These are phyloP conservation scores for Melinaea menophilus DNA, from an alignment of 2,888 invertebrate species.

Conservation along the genomic window DNA sequence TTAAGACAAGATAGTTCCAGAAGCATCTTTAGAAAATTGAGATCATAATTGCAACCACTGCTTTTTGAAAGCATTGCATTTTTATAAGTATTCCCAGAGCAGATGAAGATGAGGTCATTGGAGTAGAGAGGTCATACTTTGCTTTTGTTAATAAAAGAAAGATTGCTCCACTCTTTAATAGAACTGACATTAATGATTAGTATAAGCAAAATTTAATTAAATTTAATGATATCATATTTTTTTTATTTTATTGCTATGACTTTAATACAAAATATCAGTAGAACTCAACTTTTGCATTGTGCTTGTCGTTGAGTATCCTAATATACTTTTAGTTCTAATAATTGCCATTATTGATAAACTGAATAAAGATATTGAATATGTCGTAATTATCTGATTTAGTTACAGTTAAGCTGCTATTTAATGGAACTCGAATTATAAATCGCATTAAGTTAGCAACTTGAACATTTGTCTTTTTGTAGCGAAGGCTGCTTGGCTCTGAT, in stretches of 20 bases:
- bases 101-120: neutral
- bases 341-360: neutral
- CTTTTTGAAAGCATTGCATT: neutral
- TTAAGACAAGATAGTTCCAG: neutral
- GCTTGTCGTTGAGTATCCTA: neutral
- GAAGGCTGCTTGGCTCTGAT: neutral
- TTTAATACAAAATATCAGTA: too few relatives aligned
- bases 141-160: neutral
- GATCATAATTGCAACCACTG: neutral
- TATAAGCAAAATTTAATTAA: too few relatives aligned
- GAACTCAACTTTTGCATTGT: neutral
- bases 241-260: too few relatives aligned
- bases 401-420: too few relatives aligned
- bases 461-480: neutral
- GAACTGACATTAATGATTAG: neutral
- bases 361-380: neutral
- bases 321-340: neutral
- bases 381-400: neutral
- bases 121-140: too few relatives aligned
- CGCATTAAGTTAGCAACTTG: neutral
- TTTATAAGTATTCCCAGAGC: constrained; percentile 1
- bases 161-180: neutral
- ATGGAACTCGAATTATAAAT: too few relatives aligned
- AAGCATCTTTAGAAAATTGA: constrained; percentile 3
- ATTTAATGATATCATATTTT: too few relatives aligned